A percentile compares a stretch with the other conserved stretches of the same genome.
Evolutionary conservation across 2,888 invertebrate genomes (phyloP).

Genomic region (Augiades crinisus): DNA sequence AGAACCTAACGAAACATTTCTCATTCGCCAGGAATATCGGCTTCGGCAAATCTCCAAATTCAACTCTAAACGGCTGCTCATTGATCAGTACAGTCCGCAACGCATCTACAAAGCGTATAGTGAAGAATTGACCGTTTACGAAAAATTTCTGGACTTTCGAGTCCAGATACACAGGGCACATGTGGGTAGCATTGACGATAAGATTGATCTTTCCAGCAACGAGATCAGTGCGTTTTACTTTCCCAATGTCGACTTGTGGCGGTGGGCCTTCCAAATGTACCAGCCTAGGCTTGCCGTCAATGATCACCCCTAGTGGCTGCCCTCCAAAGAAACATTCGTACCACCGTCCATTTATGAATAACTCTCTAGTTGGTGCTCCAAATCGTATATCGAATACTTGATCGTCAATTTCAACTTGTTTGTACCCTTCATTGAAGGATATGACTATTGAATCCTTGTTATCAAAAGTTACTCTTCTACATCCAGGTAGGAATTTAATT

Average conservation of each 20-base stretch:
- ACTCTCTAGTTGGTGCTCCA: constrained; percentile 95
- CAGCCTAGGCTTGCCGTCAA: constrained; percentile 88
- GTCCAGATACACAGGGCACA: constrained; percentile 91
- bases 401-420: constrained; percentile 87
- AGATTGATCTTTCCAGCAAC: constrained; percentile 92
- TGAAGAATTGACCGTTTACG: constrained; percentile 86
- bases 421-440: constrained; percentile 85
- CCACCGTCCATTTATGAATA: constrained; percentile 93
- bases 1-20: constrained; percentile 91
- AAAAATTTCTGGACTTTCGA: constrained; percentile 90
- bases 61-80: constrained; percentile 88
- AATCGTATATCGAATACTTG: constrained; percentile 89
- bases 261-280: constrained; percentile 94
- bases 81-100: constrained; percentile 89
- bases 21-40: constrained; percentile 87
- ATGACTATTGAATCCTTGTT: constrained; percentile 86
- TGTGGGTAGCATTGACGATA: constrained; percentile 89
- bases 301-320: constrained; percentile 89
- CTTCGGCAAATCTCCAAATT: constrained; percentile 92
- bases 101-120: constrained; percentile 90
- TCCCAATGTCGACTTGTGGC: constrained; percentile 96
- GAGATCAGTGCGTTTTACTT: constrained; percentile 87
- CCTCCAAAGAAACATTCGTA: constrained; percentile 97
- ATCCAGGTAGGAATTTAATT: constrained; percentile 91
- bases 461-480: constrained; percentile 87